phyloP scores from a whole-genome alignment of 2,888 invertebrate species.

The Acanthoscelides obtectus region DNA sequence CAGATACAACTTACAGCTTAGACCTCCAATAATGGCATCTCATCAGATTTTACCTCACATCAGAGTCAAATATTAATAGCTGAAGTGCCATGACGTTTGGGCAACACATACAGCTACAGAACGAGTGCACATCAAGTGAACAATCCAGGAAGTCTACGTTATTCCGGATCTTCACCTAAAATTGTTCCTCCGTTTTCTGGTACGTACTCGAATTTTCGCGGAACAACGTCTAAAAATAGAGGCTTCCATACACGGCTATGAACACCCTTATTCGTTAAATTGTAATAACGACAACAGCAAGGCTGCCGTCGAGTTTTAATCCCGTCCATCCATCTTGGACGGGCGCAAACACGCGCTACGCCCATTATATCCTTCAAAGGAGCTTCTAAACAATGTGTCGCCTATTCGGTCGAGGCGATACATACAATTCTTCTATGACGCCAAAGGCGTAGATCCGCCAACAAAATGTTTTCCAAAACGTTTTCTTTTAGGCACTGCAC shows the following conservation, averaged over 20 bases:
- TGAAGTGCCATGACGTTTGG: too few relatives aligned
- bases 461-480: too few relatives aligned
- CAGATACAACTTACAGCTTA: too few relatives aligned
- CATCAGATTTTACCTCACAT: too few relatives aligned
- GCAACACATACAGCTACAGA: too few relatives aligned
- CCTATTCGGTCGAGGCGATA: not conserved
- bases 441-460: not conserved
- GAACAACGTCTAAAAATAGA: not conserved
- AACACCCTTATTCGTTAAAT: not conserved
- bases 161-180: too few relatives aligned
- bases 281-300: not conserved
- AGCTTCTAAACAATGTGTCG: not conserved
- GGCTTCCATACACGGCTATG: not conserved
- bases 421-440: not conserved
- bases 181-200: too few relatives aligned
- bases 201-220: not conserved
- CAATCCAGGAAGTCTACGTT: too few relatives aligned
- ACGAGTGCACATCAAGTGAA: too few relatives aligned
- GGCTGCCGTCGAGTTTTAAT: not conserved
- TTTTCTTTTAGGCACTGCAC: too few relatives aligned
- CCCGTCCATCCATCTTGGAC: not conserved
- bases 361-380: not conserved
- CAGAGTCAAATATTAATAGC: too few relatives aligned
- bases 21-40: too few relatives aligned
- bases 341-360: not conserved